Evolutionary conservation across 2,888 invertebrate genomes (phyloP), one percentile per base, ranked within the genome.

Genomic region (Octonoba sinensis): DNA sequence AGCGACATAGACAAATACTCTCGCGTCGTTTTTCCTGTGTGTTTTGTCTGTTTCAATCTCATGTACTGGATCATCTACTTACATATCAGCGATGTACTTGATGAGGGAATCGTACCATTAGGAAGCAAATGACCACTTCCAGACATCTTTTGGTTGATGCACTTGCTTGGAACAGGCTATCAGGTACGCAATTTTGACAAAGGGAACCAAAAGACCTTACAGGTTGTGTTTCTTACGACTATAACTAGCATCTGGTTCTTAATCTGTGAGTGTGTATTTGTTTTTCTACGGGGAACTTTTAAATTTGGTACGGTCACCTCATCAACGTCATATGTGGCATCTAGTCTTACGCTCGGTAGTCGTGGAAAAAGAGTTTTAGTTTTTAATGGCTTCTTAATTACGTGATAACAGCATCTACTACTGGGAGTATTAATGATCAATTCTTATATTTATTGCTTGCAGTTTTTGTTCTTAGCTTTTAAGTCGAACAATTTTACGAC

Each of bases 1-100:
- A 97, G 97, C 89, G 97, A 97, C 91, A 99, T 99, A 90, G 99
- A 99, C 92, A 98, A 98, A 91, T 98, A 98, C 90, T 97, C 97
- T 84, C 93, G 99, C 88, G 96, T 99, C 90, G 94, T 97, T 87
- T 99, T 99, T 90, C 99, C 99, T 76, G 95, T 97, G 87, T 96
- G 97, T 91, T 99, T 99, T 92, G 95, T 98, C 86, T 95, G 97
- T 90, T 99, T 99, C 92, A 99, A 99, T 91, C 93, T 96, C 87
- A 96, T 96, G 96, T 96, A 96, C 91, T 96, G 96, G 96, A 96
- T 96, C 90, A 96, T 96, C 88, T 96, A 96, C 89, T 92, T 96
- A 87, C 96, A 96, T 92, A 96, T 96, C 89, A 96, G 96, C 89
- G 96, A 96, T 56, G 81, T 79, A 11, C 74, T 76, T 3, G 75